Percentiles rank a stretch among this genome's conserved stretches.
Evolutionary conservation across 2,113 vertebrate species (phyloP).

Genomic region (Cephalopterus ornatus): DNA sequence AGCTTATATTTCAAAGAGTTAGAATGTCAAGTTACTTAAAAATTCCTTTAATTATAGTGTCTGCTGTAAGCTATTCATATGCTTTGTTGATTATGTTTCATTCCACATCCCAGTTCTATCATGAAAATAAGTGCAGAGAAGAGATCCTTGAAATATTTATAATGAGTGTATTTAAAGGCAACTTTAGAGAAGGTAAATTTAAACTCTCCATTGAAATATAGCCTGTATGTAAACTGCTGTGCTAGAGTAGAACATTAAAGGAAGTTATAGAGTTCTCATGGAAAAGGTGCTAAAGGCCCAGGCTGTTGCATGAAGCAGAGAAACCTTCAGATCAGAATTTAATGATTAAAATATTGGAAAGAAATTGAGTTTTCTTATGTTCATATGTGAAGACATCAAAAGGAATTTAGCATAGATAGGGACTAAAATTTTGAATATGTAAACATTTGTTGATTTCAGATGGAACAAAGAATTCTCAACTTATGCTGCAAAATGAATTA

Average conservation of each 20-base stretch:
- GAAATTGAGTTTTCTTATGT: background rate
- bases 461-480: background rate
- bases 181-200: background rate
- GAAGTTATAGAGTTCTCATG: background rate
- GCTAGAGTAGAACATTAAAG: background rate
- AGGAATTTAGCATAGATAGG: background rate
- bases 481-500: background rate
- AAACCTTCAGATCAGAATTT: background rate
- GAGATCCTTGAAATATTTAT: background rate
- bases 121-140: background rate
- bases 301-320: background rate
- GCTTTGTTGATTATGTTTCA: background rate
- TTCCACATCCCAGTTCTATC: background rate
- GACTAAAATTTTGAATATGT: background rate
- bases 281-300: background rate
- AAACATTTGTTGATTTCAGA: background rate
- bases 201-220: background rate
- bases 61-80: background rate
- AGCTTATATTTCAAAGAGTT: background rate
- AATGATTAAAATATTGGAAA: background rate
- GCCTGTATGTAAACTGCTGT: background rate
- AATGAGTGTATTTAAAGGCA: background rate
- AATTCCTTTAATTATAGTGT: background rate
- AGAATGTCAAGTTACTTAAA: background rate
- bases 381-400: background rate